Evolutionary conservation across 2,797 vertebrate genomes (phyloP).

Genomic region (Sparus aurata): DNA sequence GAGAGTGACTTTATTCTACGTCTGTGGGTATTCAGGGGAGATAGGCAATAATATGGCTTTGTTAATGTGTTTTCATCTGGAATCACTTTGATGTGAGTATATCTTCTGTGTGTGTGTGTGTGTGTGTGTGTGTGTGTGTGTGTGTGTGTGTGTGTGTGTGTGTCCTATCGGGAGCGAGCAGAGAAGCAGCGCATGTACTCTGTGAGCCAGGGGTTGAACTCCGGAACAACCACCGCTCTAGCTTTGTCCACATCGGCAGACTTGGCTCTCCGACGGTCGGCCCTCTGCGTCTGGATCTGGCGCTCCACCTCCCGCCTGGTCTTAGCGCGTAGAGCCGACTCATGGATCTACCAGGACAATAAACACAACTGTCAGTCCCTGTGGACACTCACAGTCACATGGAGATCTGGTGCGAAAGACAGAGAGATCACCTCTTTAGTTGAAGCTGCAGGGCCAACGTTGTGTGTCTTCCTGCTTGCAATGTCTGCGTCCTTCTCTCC

Average conservation of each 20-base stretch:
- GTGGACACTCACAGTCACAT: not conserved
- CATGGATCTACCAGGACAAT: constrained; percentile 88
- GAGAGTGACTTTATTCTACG: constrained; percentile 2
- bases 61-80: constrained; percentile 3
- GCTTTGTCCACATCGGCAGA: constrained; percentile 85
- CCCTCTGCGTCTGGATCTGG: constrained; percentile 80
- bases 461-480: constrained; percentile 93
- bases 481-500: constrained; percentile 91
- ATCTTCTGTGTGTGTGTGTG: constrained; percentile 11
- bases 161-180: constrained; percentile 86
- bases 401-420: not conserved
- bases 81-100: constrained; percentile 15
- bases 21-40: not conserved
- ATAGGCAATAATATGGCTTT: constrained; percentile 49
- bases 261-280: constrained; percentile 84
- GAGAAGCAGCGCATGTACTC: constrained; percentile 98
- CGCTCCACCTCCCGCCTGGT: constrained; percentile 92
- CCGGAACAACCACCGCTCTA: constrained; percentile 76
- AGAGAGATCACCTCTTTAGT: constrained; percentile 86
- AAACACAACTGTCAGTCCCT: not conserved
- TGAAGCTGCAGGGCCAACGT: constrained; percentile 90
- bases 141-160: not conserved
- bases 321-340: constrained; percentile 94
- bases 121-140: constrained; percentile 17
- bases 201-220: constrained; percentile 95